Evolutionary conservation across 2,797 vertebrate species (phyloP).

Genomic region (Cyprinodon diabolis): DNA sequence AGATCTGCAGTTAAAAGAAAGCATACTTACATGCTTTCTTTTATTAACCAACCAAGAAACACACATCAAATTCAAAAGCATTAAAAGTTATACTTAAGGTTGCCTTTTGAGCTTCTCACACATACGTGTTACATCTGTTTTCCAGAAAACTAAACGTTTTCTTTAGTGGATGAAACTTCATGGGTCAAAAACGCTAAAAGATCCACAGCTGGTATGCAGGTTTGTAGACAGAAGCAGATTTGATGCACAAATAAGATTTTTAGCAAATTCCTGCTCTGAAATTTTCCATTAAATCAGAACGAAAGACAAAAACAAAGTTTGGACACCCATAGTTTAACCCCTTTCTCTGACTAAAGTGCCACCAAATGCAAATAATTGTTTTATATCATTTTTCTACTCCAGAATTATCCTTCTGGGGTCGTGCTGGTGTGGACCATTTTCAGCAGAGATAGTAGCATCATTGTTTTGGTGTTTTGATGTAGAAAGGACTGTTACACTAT

Average conservation of each 20-base stretch:
- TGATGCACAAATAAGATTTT: background rate
- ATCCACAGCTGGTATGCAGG: constrained; percentile 31
- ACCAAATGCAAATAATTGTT: too few species aligned
- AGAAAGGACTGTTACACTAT: too few species aligned
- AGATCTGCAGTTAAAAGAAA: background rate
- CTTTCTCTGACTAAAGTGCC: too few species aligned
- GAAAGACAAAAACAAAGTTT: too few species aligned
- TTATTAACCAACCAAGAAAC: background rate
- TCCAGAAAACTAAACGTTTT: constrained; percentile 18
- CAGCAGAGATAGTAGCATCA: too few species aligned
- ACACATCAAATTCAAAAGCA: background rate
- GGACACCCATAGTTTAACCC: too few species aligned
- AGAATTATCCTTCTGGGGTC: too few species aligned
- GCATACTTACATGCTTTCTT: background rate
- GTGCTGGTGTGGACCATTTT: background rate
- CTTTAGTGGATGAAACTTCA: constrained; percentile 21
- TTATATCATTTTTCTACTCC: too few species aligned
- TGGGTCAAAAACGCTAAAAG: background rate
- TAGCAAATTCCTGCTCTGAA: background rate
- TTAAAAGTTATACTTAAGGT: background rate
- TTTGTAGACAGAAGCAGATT: background rate
- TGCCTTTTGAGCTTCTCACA: constrained; percentile 1
- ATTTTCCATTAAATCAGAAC: too few species aligned
- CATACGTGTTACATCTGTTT: constrained; percentile 34
- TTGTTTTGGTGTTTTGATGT: too few species aligned